Evolutionary conservation across 2,797 vertebrate species (phyloP).

Genomic region (Poeciliopsis presidionis): DNA sequence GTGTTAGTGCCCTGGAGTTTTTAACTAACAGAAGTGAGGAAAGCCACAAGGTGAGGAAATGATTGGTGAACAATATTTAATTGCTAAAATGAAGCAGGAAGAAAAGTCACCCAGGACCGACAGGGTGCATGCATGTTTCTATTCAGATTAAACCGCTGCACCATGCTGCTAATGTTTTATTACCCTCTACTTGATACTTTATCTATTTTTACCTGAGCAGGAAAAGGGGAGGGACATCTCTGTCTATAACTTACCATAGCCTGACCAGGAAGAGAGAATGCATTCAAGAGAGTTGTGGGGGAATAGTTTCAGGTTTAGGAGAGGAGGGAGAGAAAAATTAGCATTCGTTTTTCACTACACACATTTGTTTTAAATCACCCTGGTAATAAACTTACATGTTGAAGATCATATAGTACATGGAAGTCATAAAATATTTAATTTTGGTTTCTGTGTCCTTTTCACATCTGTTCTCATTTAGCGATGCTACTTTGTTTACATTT

Average conservation of each 20-base stretch:
- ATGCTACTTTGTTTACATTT: not conserved
- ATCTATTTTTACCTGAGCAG: conserved; percentile 23
- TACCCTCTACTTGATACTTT: conserved; percentile 67
- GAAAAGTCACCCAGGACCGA: conserved; percentile 45
- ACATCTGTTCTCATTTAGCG: not conserved
- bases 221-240: conserved; percentile 59
- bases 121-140: conserved; percentile 57
- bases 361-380: not conserved
- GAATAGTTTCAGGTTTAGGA: conserved; percentile 81
- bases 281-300: conserved; percentile 90
- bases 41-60: conserved; percentile 34
- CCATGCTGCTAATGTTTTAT: conserved; percentile 43
- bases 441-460: not conserved
- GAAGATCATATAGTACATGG: not conserved
- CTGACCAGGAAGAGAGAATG: conserved; percentile 89
- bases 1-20: conserved; percentile 35
- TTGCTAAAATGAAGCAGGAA: conserved; percentile 64
- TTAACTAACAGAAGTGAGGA: conserved; percentile 24
- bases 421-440: not conserved
- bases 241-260: conserved; percentile 95
- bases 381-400: not conserved
- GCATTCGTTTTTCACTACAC: conserved; percentile 18
- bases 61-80: conserved; percentile 18
- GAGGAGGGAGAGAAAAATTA: conserved; percentile 80
- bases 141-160: conserved; percentile 18